Conservation (phyloP, 2,797 vertebrate species). For the Parauchenoglanis ngamensis region DNA sequence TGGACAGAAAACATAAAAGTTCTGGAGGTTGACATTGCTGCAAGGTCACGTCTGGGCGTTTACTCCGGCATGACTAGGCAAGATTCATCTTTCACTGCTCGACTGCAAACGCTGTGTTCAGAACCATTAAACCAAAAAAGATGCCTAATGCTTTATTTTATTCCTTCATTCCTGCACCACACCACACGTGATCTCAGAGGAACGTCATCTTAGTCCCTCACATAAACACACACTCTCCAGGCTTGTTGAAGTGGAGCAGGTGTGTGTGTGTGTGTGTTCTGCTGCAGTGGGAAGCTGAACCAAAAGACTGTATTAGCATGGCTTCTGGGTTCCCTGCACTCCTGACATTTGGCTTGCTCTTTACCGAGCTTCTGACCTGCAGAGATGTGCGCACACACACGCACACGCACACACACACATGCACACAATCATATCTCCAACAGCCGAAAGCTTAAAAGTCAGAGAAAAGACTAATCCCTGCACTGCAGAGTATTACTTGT, state of each 20-base stretch:
- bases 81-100: constrained; percentile 64
- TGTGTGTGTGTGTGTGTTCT: constrained; percentile 38
- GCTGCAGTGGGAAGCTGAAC: constrained; percentile 43
- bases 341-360: constrained; percentile 59
- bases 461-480: not conserved
- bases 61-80: constrained; percentile 71
- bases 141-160: not conserved
- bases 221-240: not conserved
- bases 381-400: constrained; percentile 23
- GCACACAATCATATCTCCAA: not conserved
- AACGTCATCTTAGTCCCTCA: too few relatives aligned
- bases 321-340: constrained; percentile 53
- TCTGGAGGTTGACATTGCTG: constrained; percentile 60
- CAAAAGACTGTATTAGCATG: constrained; percentile 50
- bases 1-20: constrained; percentile 44
- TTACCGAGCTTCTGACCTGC: constrained; percentile 50
- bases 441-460: constrained; percentile 10
- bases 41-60: constrained; percentile 66
- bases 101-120: constrained; percentile 6
- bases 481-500: not conserved
- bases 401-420: constrained; percentile 18
- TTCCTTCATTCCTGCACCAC: not conserved
- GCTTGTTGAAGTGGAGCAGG: constrained; percentile 33
- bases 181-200: too few relatives aligned
- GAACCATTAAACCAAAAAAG: constrained; percentile 58